A percentile compares a stretch with the other conserved stretches of the same genome.
Conservation (phyloP, 2,113 vertebrate species). For the Melanostigma gelatinosum region DNA sequence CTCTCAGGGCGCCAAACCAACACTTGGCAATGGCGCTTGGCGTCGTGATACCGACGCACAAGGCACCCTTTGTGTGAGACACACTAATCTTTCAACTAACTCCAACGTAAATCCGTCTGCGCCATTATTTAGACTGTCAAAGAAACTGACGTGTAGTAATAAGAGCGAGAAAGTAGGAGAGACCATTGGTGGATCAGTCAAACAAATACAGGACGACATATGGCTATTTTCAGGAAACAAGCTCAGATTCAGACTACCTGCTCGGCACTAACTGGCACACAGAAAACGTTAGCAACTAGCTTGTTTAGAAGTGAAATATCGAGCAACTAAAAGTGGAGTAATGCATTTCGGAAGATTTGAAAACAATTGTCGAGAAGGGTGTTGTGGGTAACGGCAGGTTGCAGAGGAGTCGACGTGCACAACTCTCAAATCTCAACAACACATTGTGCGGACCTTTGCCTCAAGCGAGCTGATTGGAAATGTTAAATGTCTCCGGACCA, state of each 20-base stretch:
- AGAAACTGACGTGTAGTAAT: too few relatives aligned
- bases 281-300: not conserved
- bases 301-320: not conserved
- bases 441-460: not conserved
- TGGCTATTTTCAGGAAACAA: not conserved
- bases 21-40: too few relatives aligned
- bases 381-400: not conserved
- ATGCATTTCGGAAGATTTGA: not conserved
- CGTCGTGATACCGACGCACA: not conserved
- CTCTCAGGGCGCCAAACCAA: not conserved
- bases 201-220: too few relatives aligned
- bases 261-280: not conserved
- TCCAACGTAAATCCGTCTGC: not conserved
- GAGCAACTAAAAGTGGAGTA: not conserved
- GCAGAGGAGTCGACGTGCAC: not conserved
- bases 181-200: too few relatives aligned
- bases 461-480: not conserved
- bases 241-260: not conserved
- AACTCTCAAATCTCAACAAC: not conserved
- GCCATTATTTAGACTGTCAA: too few relatives aligned
- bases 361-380: not conserved
- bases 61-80: not conserved
- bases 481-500: not conserved
- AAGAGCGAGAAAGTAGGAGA: too few relatives aligned
- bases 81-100: not conserved